Evolutionary conservation across 2,797 vertebrate genomes (phyloP).

Genomic region (Rhinoraja longicauda): DNA sequence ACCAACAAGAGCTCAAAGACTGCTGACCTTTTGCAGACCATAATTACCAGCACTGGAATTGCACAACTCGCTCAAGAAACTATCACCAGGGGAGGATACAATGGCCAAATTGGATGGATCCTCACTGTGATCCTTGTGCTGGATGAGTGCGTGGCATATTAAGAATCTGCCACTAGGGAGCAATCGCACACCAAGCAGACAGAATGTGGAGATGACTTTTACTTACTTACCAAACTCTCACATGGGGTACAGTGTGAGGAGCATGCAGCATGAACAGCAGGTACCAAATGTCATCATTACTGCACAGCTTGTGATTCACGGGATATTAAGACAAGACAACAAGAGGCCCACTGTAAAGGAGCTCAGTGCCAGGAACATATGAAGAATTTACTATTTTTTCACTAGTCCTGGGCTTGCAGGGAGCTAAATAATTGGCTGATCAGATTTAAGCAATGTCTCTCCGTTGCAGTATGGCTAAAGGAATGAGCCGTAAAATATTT

Average conservation of each 20-base stretch:
- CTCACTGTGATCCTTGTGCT: neutral
- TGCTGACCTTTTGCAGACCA: neutral
- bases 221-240: too few species aligned
- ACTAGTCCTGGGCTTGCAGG: neutral
- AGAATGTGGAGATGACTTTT: neutral
- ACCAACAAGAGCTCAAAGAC: neutral
- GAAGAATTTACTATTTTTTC: neutral
- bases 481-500: neutral
- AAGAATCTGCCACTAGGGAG: neutral
- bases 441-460: neutral
- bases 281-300: neutral
- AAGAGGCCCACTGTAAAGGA: neutral
- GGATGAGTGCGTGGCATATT: too few species aligned
- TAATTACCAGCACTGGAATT: neutral
- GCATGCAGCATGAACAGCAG: neutral
- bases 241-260: neutral
- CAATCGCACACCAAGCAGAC: neutral
- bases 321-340: neutral
- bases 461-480: neutral
- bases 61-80: neutral
- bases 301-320: neutral
- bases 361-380: neutral
- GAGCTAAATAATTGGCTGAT: conserved; percentile 9
- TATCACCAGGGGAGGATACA: neutral
- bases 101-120: neutral